These are phyloP conservation scores for Chamaetylas fuelleborni DNA, from an alignment of 2,113 vertebrate species.

Conservation along the genomic window DNA sequence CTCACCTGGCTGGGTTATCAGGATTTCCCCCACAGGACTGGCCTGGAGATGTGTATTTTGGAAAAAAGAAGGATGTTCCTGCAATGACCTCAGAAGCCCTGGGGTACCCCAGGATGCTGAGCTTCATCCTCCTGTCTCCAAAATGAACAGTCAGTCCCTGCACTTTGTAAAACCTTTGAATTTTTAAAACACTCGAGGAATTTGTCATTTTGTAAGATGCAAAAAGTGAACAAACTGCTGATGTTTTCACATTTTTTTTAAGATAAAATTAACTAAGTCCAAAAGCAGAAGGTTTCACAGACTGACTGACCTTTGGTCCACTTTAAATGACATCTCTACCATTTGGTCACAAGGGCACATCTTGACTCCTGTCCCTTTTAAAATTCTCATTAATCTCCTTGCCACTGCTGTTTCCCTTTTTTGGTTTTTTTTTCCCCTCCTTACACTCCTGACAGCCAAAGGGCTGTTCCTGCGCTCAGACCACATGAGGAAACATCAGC, in stretches of 20 bases:
- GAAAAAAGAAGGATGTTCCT: background rate
- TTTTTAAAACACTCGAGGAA: background rate
- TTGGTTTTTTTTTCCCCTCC: too few species aligned
- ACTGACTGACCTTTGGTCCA: background rate
- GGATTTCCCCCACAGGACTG: background rate
- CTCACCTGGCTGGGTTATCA: background rate
- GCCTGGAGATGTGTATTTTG: background rate
- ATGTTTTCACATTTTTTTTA: background rate
- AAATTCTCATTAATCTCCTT: background rate
- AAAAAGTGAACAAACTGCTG: background rate
- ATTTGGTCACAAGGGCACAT: accelerated
- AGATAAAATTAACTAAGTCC: background rate
- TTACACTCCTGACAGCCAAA: background rate
- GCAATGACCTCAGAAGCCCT: background rate
- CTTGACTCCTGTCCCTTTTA: background rate
- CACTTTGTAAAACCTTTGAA: background rate
- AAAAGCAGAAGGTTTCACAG: background rate
- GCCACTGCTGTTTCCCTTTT: background rate
- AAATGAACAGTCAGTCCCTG: background rate
- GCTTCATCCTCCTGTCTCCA: background rate
- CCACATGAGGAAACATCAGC: background rate
- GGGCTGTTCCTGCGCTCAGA: background rate
- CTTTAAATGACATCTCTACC: background rate
- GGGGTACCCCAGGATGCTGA: background rate
- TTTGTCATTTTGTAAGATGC: background rate